A percentile compares a stretch with the other conserved stretches of the same genome.
These are phyloP conservation scores for Drosophila austrosaltans DNA, from an alignment of 2,888 invertebrate species.

Conservation along the genomic window DNA sequence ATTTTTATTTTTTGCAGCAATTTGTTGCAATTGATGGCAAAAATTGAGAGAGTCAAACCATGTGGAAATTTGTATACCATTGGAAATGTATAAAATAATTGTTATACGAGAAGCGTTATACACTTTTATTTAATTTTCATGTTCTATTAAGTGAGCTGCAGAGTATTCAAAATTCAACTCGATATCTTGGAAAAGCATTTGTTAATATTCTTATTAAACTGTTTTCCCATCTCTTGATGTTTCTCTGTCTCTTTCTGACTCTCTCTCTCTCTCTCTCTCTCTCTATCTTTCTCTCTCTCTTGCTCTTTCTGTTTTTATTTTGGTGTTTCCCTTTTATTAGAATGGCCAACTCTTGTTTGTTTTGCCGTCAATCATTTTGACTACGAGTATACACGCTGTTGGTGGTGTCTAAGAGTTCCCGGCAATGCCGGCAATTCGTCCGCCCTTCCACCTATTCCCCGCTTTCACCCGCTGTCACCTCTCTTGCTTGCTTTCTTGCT, in stretches of 20 bases:
- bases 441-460: background rate
- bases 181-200: background rate
- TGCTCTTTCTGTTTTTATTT: background rate
- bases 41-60: background rate
- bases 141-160: background rate
- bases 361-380: constrained; percentile 59
- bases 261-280: constrained; percentile 2
- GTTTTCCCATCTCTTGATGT: constrained; percentile 14
- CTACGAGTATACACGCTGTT: constrained; percentile 19
- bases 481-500: constrained; percentile 9
- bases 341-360: constrained; percentile 33
- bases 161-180: background rate
- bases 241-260: background rate
- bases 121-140: background rate
- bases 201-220: constrained; percentile 9
- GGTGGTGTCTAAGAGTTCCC: constrained; percentile 1
- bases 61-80: background rate
- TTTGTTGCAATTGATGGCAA: constrained; percentile 9
- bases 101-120: background rate
- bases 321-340: constrained; percentile 9
- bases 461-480: constrained; percentile 12
- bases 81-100: background rate
- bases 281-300: background rate
- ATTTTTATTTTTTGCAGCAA: background rate
- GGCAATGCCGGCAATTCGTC: constrained; percentile 1